These are phyloP conservation scores for Acanthurus lineatus DNA, from an alignment of 2,797 vertebrate species.

Conservation along the genomic window DNA sequence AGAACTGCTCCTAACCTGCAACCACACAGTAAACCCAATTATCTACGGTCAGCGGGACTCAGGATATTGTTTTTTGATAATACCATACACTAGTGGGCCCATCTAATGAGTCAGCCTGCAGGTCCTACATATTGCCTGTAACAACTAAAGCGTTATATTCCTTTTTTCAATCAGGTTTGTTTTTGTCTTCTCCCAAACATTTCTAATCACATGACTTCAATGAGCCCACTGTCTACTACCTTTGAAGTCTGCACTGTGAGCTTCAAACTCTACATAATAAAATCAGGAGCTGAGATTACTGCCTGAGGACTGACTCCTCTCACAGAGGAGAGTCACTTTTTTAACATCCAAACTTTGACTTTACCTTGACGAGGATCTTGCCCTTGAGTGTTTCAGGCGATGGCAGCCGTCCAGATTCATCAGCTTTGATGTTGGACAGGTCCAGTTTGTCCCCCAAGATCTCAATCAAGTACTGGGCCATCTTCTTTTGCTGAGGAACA, in stretches of 20 bases:
- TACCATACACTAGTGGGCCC: neutral
- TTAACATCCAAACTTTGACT: neutral
- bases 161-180: neutral
- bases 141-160: neutral
- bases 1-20: neutral
- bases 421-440: constrained; percentile 86
- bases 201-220: constrained; percentile 17
- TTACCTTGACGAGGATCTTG: constrained; percentile 97
- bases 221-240: constrained; percentile 3
- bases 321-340: neutral
- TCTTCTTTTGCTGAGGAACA: constrained; percentile 96
- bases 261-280: constrained; percentile 15
- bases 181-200: constrained; percentile 17
- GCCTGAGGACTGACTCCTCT: constrained; percentile 1
- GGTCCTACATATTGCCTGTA: neutral
- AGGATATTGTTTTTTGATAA: neutral
- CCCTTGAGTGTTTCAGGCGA: constrained; percentile 93
- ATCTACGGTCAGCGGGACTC: neutral
- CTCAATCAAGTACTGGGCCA: constrained; percentile 94
- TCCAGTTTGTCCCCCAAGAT: constrained; percentile 96
- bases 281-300: constrained; percentile 4
- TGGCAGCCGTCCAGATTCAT: constrained; percentile 88
- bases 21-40: neutral
- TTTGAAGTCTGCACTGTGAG: constrained; percentile 49
- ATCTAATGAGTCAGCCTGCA: constrained; percentile 13